Conservation (phyloP, 2,797 vertebrate genomes). For the Lithobates sylvaticus region DNA sequence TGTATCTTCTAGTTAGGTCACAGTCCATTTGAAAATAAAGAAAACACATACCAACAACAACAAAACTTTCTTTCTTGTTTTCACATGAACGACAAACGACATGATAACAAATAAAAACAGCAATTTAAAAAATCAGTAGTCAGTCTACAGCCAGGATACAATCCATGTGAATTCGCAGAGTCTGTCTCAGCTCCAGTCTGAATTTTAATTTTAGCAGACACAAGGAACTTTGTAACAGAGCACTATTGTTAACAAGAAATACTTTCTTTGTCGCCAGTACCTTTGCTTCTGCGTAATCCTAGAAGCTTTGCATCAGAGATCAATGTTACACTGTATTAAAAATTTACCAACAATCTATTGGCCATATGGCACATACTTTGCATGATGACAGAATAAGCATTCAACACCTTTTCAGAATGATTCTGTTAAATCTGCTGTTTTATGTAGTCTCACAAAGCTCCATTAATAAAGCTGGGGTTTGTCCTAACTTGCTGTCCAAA, state of each 20-base stretch:
- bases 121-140: too few species aligned
- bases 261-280: constrained; percentile 67
- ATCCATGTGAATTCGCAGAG: constrained; percentile 16
- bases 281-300: constrained; percentile 73
- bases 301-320: constrained; percentile 70
- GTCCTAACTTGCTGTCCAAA: constrained; percentile 66
- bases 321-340: constrained; percentile 85
- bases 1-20: too few species aligned
- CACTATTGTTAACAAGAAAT: constrained; percentile 66
- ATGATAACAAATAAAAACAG: too few species aligned
- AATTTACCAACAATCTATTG: constrained; percentile 83
- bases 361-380: constrained; percentile 79
- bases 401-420: constrained; percentile 78
- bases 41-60: too few species aligned
- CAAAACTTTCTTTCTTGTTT: too few species aligned
- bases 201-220: constrained; percentile 75
- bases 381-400: constrained; percentile 76
- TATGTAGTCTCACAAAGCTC: constrained; percentile 65
- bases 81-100: too few species aligned
- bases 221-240: constrained; percentile 69
- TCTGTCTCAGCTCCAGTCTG: constrained; percentile 57
- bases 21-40: too few species aligned
- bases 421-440: constrained; percentile 22
- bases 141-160: not conserved
- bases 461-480: constrained; percentile 67